Evolutionary conservation across 2,888 invertebrate genomes (phyloP).

Genomic region (Lepidonotus clava): DNA sequence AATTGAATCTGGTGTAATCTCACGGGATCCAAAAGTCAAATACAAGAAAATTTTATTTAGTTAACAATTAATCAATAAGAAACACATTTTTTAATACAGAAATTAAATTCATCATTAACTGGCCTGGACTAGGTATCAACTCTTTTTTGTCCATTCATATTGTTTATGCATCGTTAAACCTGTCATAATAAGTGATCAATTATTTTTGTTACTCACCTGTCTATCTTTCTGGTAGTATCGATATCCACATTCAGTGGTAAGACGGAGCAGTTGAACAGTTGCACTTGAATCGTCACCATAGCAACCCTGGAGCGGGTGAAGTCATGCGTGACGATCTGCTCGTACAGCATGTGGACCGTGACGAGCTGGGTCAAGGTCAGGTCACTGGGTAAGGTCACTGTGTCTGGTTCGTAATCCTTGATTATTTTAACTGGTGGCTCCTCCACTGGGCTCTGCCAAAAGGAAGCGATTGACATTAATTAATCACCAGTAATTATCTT

Average conservation of each 20-base stretch:
- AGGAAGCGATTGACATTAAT: neutral
- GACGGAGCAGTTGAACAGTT: constrained; percentile 51
- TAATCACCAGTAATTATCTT: too few species aligned
- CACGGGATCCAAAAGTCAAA: too few species aligned
- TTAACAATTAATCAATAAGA: too few species aligned
- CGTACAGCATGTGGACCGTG: constrained; percentile 84
- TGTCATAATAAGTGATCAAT: too few species aligned
- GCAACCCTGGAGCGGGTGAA: constrained; percentile 81
- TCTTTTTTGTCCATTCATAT: too few species aligned
- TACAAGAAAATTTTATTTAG: too few species aligned
- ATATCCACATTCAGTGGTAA: constrained; percentile 34
- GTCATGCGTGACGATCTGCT: constrained; percentile 84
- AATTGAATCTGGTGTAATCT: too few species aligned
- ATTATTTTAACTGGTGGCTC: constrained; percentile 80
- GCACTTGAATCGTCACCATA: constrained; percentile 44
- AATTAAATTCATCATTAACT: too few species aligned
- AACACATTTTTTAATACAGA: too few species aligned
- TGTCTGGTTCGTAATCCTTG: constrained; percentile 67
- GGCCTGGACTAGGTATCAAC: too few species aligned
- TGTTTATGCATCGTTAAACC: too few species aligned
- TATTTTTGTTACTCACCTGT: constrained; percentile 47
- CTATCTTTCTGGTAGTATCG: constrained; percentile 25
- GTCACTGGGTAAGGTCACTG: constrained; percentile 68
- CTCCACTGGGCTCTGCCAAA: constrained; percentile 61
- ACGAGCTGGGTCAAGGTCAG: constrained; percentile 83